A percentile compares a stretch with the other conserved stretches of the same genome.
Conservation (phyloP, 2,113 vertebrate species). For the Petaurus breviceps region DNA sequence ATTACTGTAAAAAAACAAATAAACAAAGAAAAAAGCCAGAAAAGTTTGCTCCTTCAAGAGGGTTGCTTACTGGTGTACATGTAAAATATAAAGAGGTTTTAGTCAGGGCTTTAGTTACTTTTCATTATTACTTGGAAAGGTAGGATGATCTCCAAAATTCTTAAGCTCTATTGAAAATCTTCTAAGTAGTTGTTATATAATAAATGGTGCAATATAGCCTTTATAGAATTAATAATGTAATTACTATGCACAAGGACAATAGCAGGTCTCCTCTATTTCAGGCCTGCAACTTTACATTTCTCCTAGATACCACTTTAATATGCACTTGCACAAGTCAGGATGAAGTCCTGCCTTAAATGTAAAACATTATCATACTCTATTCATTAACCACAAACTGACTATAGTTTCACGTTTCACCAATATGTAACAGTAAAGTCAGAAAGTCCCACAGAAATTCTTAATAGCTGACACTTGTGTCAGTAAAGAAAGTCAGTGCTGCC, state of each 20-base stretch:
- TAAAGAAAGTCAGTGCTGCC: constrained; percentile 36
- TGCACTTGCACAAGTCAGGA: constrained; percentile 14
- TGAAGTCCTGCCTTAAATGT: constrained; percentile 42
- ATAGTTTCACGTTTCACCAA: constrained; percentile 32
- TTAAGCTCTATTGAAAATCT: neutral
- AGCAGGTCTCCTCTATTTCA: constrained; percentile 4
- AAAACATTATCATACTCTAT: constrained; percentile 52
- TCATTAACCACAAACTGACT: constrained; percentile 1
- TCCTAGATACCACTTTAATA: constrained; percentile 44
- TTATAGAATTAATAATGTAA: neutral
- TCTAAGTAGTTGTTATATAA: neutral
- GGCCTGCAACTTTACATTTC: constrained; percentile 33
- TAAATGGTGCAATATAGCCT: neutral
- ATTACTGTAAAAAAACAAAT: constrained; percentile 42
- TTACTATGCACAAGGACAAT: neutral
- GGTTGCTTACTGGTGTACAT: constrained; percentile 27
- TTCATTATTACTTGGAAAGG: constrained; percentile 25
- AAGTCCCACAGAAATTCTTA: neutral
- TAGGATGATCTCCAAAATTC: neutral
- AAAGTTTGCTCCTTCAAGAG: constrained; percentile 25
- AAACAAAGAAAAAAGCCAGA: constrained; percentile 50
- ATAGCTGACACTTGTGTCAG: neutral
- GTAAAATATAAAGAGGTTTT: constrained; percentile 17
- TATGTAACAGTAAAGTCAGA: constrained; percentile 21
- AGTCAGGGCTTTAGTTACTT: constrained; percentile 1